Base-by-base conservation (phyloP, 2,888 invertebrate species). In the Eurytoma californica region DNA sequence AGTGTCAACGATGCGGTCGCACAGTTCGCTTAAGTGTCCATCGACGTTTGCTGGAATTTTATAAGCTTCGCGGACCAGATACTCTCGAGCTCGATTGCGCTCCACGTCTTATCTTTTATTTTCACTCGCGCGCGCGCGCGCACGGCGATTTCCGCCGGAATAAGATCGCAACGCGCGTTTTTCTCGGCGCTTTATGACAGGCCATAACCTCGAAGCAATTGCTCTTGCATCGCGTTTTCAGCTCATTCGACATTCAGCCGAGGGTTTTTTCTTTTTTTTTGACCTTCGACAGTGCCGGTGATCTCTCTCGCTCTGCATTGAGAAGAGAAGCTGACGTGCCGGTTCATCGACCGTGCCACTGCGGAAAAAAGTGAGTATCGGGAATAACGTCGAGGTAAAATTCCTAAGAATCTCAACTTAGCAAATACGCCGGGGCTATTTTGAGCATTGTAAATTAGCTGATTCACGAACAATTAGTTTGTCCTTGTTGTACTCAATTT, bases 141-240 rank as follows among this genome's bases (percentile, higher is more conserved):
- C n/a, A 3, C 2, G 51, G 14, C 30, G 75, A 72, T 53, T 69
- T 60, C 47, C 39, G 12, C 51, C 60, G 20, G 58, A 72, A 72
- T 72, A 63, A 30, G 49, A 49, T 20, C 13, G 58, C 47, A 18
- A 18, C 0, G 57, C 61, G 4, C 16, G 39, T 39, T 39, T 39
- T 72, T 72, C 49, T 51, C 53, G 47, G n/a, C 4, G 39, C n/a
- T 74, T 70, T 79, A 68, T 18, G 39, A 53, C 65, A 18, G 47
- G 74, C 30, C 79, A 74, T 79, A 79, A 79, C 75, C 75, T 79
- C 66, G 70, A 65, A 65, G 28, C n/a, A 57, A 47, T 69, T 55
- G 24, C 61, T 73, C 53, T 70, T 55, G 53, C 51, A 61, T 65
- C 70, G 55, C n/a, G 61, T 60, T 74, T 70, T 65, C 28, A 75